Evolutionary conservation across 2,113 vertebrate species (phyloP).

Genomic region (Anguilla rostrata): DNA sequence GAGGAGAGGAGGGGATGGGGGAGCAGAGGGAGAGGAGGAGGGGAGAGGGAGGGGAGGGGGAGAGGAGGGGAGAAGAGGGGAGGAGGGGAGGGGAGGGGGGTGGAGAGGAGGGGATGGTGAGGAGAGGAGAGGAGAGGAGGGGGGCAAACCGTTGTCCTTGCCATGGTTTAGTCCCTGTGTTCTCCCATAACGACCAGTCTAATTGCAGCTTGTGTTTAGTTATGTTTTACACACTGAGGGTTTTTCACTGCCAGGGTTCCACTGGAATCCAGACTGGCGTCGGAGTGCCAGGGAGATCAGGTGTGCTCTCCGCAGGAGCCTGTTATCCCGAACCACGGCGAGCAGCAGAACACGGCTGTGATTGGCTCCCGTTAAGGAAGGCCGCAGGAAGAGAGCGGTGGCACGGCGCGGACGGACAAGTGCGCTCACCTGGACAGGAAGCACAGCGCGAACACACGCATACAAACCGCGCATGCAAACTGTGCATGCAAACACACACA

Average conservation of each 20-base stretch:
- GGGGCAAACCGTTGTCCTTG: neutral
- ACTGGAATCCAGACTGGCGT: neutral
- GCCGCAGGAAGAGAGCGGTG: neutral
- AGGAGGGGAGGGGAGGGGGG: too few relatives aligned
- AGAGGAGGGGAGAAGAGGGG: neutral
- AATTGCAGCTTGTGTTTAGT: conserved; percentile 15
- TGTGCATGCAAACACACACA: too few relatives aligned
- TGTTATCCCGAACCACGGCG: neutral
- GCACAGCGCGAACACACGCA: neutral
- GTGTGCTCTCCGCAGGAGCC: conserved; percentile 1
- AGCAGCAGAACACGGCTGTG: neutral
- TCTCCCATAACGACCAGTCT: neutral
- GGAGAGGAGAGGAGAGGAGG: too few relatives aligned
- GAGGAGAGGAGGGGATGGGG: too few relatives aligned
- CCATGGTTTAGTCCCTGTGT: neutral
- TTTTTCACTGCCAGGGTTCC: neutral
- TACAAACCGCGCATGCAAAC: neutral
- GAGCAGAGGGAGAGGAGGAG: neutral
- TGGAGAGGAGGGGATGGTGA: accelerated
- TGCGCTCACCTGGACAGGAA: too few relatives aligned
- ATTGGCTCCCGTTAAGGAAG: neutral
- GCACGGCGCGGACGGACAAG: neutral
- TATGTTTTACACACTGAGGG: conserved; percentile 4
- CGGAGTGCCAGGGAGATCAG: neutral
- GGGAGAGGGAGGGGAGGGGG: too few relatives aligned